Conservation (phyloP, 2,797 vertebrate species). For the Sylvia borin region DNA sequence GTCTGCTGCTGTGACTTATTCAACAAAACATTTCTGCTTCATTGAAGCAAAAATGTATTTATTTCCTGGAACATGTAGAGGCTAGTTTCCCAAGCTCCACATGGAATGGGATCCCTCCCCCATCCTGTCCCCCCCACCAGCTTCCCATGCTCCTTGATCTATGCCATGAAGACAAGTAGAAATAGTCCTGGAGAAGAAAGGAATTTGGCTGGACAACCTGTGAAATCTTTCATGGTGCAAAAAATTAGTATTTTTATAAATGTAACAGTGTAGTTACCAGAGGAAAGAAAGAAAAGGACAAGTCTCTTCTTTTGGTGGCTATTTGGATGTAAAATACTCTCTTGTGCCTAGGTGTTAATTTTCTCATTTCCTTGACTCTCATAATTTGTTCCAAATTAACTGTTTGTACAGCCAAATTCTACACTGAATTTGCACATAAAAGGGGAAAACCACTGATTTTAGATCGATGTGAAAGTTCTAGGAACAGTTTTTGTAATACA, state of each 20-base stretch:
- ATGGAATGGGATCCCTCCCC: accelerated
- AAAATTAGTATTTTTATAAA: background rate
- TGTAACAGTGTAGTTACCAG: background rate
- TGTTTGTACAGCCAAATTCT: background rate
- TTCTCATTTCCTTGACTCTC: background rate
- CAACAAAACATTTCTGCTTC: slow-evolving; percentile 48
- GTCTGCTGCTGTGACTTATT: slow-evolving; percentile 5
- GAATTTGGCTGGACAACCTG: background rate
- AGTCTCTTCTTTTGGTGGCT: background rate
- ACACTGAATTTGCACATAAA: background rate
- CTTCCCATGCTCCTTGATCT: background rate
- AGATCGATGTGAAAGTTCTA: background rate
- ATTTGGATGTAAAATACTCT: background rate
- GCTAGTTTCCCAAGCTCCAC: slow-evolving; percentile 29
- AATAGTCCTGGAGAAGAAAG: background rate
- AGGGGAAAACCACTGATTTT: background rate
- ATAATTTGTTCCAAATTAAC: background rate
- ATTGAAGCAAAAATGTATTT: slow-evolving; percentile 46
- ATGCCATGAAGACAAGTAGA: background rate
- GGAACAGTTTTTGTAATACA: background rate
- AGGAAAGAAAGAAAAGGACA: background rate
- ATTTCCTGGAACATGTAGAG: slow-evolving; percentile 34
- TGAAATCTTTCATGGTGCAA: background rate
- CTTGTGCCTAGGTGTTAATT: background rate
- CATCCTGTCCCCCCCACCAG: background rate